Evolutionary conservation across 1,140 invertebrate species (phyloP).

Genomic region (Drosophila littoralis): DNA sequence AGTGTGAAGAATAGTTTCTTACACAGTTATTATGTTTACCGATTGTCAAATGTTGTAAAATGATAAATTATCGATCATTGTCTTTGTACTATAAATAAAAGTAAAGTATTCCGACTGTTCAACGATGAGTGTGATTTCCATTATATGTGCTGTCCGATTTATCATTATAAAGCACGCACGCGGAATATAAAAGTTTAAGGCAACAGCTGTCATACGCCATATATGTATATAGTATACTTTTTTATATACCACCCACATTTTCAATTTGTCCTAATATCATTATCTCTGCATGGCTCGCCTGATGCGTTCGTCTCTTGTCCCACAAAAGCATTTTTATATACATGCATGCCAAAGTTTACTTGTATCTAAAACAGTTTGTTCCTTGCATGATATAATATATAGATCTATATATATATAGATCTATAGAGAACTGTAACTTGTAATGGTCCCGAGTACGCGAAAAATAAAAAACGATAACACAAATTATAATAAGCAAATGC

Average conservation of each 20-base stretch:
- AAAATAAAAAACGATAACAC: neutral
- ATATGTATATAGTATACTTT: constrained; percentile 10
- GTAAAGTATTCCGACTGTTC: neutral
- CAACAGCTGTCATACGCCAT: constrained; percentile 3
- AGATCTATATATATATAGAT: constrained; percentile 1
- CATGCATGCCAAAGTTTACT: constrained; percentile 35
- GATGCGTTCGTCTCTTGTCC: constrained; percentile 59
- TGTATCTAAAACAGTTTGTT: neutral
- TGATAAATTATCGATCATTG: neutral
- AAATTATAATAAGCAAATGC: neutral
- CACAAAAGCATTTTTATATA: constrained; percentile 9
- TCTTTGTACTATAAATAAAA: neutral
- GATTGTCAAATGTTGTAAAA: neutral
- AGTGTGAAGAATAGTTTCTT: neutral
- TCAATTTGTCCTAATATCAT: constrained; percentile 46
- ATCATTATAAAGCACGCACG: constrained; percentile 10
- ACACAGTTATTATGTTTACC: neutral
- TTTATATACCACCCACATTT: constrained; percentile 26
- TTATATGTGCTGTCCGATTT: constrained; percentile 18
- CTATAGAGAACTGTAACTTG: constrained; percentile 6
- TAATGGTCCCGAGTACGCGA: constrained; percentile 21
- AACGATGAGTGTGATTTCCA: neutral
- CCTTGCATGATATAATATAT: constrained; percentile 43
- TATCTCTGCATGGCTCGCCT: constrained; percentile 62
- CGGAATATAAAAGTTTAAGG: neutral